Conservation (phyloP, 2,113 vertebrate species). For the Helogale parvula region DNA sequence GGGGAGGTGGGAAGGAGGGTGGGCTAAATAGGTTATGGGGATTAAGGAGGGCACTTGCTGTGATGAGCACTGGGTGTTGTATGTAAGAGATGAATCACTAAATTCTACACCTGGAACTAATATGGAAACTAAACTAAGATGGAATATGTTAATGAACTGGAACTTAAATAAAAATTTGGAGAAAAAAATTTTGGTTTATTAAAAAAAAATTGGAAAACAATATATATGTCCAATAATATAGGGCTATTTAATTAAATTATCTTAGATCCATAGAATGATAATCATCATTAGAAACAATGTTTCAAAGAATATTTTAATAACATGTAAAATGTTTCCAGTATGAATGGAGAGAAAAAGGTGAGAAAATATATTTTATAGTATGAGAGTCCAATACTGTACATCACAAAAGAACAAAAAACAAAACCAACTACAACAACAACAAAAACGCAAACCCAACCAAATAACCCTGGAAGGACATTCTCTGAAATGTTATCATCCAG, state of each 20-base stretch:
- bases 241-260: not conserved
- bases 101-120: not conserved
- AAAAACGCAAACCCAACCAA: not conserved
- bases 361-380: not conserved
- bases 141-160: not conserved
- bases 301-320: constrained; percentile 8
- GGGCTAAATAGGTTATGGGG: not conserved
- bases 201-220: not conserved
- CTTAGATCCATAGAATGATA: not conserved
- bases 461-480: not conserved
- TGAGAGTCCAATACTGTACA: not conserved
- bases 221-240: not conserved
- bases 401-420: not conserved
- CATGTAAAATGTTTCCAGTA: not conserved
- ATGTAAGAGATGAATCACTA: not conserved
- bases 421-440: not conserved
- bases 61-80: not conserved
- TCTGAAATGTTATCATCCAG: not conserved
- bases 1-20: not conserved
- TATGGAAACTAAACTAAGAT: not conserved
- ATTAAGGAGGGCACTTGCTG: not conserved
- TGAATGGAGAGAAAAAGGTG: not conserved
- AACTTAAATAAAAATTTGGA: not conserved
- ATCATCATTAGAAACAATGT: not conserved
- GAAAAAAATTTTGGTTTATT: not conserved